Evolutionary conservation across 2,888 invertebrate genomes (phyloP).

Genomic region (Papilio elwesi): DNA sequence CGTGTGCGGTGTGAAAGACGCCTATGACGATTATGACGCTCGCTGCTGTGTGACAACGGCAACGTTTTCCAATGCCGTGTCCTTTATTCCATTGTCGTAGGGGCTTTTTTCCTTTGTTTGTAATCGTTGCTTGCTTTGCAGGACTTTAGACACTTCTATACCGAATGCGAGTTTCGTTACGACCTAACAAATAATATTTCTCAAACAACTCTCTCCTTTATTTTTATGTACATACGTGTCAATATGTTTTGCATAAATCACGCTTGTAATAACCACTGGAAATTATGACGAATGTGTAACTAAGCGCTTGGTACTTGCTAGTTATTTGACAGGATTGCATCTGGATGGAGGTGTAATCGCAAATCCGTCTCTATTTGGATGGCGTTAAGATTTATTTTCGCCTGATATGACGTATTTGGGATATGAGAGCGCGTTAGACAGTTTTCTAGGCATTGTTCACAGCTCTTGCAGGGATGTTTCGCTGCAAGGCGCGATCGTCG

Average conservation of each 20-base stretch:
- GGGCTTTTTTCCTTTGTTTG: constrained; percentile 60
- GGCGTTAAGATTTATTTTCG: constrained; percentile 45
- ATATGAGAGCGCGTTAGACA: constrained; percentile 57
- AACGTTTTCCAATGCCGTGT: constrained; percentile 47
- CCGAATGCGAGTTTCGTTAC: constrained; percentile 27
- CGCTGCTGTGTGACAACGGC: constrained; percentile 58
- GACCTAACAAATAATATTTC: constrained; percentile 21
- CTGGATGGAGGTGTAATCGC: constrained; percentile 42
- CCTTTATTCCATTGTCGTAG: constrained; percentile 59
- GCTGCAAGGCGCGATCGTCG: constrained; percentile 54
- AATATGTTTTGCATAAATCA: constrained; percentile 24
- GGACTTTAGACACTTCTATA: constrained; percentile 58
- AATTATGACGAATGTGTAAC: constrained; percentile 50
- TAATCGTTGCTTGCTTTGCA: constrained; percentile 55
- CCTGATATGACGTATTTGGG: constrained; percentile 47
- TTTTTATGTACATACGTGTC: background rate
- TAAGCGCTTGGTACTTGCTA: constrained; percentile 64
- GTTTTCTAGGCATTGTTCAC: constrained; percentile 56
- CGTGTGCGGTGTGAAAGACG: constrained; percentile 74
- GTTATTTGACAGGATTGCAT: constrained; percentile 63
- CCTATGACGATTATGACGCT: constrained; percentile 74
- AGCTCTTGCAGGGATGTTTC: constrained; percentile 54
- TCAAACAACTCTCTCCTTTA: constrained; percentile 18
- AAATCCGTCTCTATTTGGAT: constrained; percentile 44
- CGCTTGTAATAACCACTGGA: background rate